phyloP scores from a whole-genome alignment of 1,140 invertebrate species.

The Lepidurus apus region DNA sequence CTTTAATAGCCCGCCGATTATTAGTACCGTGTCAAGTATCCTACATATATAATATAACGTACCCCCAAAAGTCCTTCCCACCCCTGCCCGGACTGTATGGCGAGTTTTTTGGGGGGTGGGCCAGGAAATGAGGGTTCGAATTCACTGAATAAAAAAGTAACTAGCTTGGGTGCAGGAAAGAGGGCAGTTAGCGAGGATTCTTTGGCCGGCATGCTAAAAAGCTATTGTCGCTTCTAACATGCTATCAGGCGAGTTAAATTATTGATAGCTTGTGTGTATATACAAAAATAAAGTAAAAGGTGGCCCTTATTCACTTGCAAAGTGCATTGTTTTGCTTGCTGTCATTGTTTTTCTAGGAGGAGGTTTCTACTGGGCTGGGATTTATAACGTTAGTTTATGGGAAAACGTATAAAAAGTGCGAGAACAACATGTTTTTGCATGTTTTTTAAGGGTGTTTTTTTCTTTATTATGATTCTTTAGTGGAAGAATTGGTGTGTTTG shows the following conservation, averaged over 20 bases:
- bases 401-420: not conserved
- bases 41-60: not conserved
- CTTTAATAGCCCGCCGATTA: constrained; percentile 10
- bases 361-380: not conserved
- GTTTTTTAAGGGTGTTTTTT: not conserved
- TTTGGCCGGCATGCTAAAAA: constrained; percentile 1
- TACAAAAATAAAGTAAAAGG: not conserved
- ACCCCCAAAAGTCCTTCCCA: not conserved
- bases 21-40: constrained; percentile 1
- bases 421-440: constrained; percentile 10
- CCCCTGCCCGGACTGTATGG: not conserved
- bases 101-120: not conserved
- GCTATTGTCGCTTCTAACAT: constrained; percentile 6
- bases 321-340: not conserved
- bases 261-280: not conserved
- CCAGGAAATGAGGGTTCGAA: not conserved
- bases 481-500: constrained; percentile 76
- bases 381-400: not conserved
- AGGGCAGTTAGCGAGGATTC: constrained; percentile 18
- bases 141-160: not conserved
- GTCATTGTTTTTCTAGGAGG: not conserved
- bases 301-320: not conserved
- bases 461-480: constrained; percentile 50
- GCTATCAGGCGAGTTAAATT: not conserved
- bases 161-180: not conserved